Percentiles rank a stretch among this genome's conserved stretches.
phyloP scores from a whole-genome alignment of 2,888 invertebrate genomes.

The Smittia sp. region DNA sequence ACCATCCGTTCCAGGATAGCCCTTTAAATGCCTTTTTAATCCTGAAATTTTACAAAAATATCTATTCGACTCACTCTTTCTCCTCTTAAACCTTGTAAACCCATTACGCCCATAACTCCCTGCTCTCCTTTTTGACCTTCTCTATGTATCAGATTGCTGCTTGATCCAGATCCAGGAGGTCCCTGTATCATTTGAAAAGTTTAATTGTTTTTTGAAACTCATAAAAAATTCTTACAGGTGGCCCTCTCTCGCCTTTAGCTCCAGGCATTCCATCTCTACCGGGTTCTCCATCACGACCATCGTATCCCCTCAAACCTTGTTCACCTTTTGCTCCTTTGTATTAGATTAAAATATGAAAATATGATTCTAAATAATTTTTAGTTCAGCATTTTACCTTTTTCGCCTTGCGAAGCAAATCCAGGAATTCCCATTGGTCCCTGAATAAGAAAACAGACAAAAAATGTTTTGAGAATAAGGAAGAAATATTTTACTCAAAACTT shows the following conservation, averaged over 20 bases:
- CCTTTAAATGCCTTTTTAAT: not conserved
- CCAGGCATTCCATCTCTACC: slow-evolving; percentile 39
- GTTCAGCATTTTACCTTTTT: slow-evolving; percentile 15
- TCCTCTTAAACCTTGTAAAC: slow-evolving; percentile 45
- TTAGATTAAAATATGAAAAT: slow-evolving; percentile 45
- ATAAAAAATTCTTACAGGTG: slow-evolving; percentile 22
- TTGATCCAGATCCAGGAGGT: not conserved
- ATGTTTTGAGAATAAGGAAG: not conserved
- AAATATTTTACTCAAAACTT: slow-evolving; percentile 36
- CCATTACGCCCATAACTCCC: slow-evolving; percentile 60
- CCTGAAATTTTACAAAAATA: not conserved
- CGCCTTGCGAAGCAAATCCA: slow-evolving; percentile 47
- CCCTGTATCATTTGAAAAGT: slow-evolving; percentile 23
- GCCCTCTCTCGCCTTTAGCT: slow-evolving; percentile 53
- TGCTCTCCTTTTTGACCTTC: slow-evolving; percentile 44
- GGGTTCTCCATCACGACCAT: slow-evolving; percentile 47
- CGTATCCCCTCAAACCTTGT: slow-evolving; percentile 50
- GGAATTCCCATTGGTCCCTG: slow-evolving; percentile 55
- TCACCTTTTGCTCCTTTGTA: slow-evolving; percentile 43
- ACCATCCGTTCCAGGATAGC: not conserved
- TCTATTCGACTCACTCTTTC: not conserved
- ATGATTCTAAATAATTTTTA: slow-evolving; percentile 16
- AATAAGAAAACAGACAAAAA: slow-evolving; percentile 12
- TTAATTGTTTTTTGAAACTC: not conserved
- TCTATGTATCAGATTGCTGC: not conserved